Evolutionary conservation across 2,888 invertebrate genomes (phyloP).

Genomic region (Leptopterna dolabrata): DNA sequence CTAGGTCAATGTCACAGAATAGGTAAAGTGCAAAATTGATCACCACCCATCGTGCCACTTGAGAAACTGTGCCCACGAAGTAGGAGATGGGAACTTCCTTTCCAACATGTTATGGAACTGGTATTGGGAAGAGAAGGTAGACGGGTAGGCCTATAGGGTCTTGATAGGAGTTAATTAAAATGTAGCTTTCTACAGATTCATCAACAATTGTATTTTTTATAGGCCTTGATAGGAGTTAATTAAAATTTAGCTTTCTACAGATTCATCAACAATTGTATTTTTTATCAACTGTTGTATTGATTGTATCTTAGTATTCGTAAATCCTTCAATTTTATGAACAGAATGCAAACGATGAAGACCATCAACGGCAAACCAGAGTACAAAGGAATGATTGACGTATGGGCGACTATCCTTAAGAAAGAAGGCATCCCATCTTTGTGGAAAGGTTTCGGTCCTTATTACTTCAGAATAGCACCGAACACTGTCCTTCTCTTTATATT

Average conservation of each 20-base stretch:
- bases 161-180: too few species aligned
- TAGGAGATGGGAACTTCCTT: too few species aligned
- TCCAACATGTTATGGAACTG: too few species aligned
- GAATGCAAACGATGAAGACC: slow-evolving; percentile 95
- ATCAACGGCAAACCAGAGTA: slow-evolving; percentile 90
- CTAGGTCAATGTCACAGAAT: too few species aligned
- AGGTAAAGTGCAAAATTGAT: too few species aligned
- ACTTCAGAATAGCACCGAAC: slow-evolving; percentile 94
- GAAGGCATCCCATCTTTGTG: slow-evolving; percentile 95
- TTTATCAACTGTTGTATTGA: too few species aligned
- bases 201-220: not conserved
- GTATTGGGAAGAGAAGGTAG: too few species aligned
- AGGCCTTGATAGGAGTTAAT: too few species aligned
- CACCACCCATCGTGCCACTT: too few species aligned
- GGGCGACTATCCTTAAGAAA: slow-evolving; percentile 79
- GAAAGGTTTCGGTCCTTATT: slow-evolving; percentile 99
- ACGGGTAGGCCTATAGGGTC: too few species aligned
- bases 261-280: not conserved
- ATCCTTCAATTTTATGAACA: slow-evolving; percentile 67
- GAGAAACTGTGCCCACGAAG: too few species aligned
- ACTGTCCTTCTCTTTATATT: slow-evolving; percentile 98
- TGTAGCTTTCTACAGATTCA: not conserved
- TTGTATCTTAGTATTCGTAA: not conserved
- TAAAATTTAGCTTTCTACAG: not conserved
- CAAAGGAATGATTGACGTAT: slow-evolving; percentile 82